These are phyloP conservation scores for Callorhinus ursinus DNA, from an alignment of 2,113 vertebrate genomes.

Conservation along the genomic window DNA sequence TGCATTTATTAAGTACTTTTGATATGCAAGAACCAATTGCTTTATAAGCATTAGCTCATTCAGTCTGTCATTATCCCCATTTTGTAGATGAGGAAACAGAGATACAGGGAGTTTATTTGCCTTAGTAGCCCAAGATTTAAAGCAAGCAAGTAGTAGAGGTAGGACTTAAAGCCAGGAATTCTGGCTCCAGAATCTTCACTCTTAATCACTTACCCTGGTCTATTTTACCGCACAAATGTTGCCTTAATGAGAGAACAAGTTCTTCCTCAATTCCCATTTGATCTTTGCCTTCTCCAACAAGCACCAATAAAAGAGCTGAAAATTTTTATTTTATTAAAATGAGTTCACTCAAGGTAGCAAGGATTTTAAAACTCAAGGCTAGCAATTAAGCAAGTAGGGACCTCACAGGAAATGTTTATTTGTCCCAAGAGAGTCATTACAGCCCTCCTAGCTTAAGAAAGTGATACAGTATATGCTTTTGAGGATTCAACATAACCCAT, in stretches of 20 bases:
- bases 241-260: not conserved
- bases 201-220: not conserved
- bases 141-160: not conserved
- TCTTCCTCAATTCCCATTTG: not conserved
- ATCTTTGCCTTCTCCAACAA: not conserved
- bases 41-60: not conserved
- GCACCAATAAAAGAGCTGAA: constrained; percentile 13
- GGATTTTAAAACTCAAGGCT: constrained; percentile 43
- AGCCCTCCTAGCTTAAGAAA: constrained; percentile 26
- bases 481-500: constrained; percentile 42
- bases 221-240: not conserved
- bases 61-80: not conserved
- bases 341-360: constrained; percentile 60
- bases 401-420: constrained; percentile 69
- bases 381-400: constrained; percentile 56
- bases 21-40: not conserved
- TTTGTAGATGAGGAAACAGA: constrained; percentile 4
- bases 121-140: not conserved
- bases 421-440: constrained; percentile 63
- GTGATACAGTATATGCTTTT: constrained; percentile 7
- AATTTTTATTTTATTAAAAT: constrained; percentile 42
- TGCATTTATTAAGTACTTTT: not conserved
- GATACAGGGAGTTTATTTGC: not conserved
- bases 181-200: not conserved
- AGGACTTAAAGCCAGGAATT: not conserved